A percentile compares a stretch with the other conserved stretches of the same genome.
Conservation (phyloP, 2,797 vertebrate species). For the Lemur catta region DNA sequence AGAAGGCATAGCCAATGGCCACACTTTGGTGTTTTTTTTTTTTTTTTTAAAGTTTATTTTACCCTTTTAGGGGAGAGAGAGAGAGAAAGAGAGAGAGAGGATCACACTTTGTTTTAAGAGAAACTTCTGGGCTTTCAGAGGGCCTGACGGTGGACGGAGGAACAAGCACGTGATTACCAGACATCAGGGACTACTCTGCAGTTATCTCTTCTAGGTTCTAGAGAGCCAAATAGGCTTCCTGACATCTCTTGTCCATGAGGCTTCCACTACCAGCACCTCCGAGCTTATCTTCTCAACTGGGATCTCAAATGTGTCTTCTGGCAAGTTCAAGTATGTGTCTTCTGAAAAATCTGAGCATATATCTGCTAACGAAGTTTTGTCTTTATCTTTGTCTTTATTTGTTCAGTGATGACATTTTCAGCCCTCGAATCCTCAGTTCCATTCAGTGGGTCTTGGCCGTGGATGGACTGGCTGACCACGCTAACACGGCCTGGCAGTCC, state of each 20-base stretch:
- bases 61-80: too few relatives aligned
- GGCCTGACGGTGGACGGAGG: neutral
- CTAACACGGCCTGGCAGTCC: neutral
- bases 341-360: neutral
- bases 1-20: neutral
- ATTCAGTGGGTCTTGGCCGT: neutral
- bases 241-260: rapidly evolving
- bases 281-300: neutral
- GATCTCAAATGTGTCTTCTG: neutral
- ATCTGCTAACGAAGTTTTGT: neutral
- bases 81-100: too few relatives aligned
- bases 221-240: rapidly evolving
- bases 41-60: too few relatives aligned
- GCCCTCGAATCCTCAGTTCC: neutral
- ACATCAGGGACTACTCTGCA: neutral
- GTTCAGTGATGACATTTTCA: neutral
- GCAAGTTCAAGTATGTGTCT: neutral
- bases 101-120: neutral
- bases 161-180: neutral
- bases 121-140: neutral
- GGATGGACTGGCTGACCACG: neutral
- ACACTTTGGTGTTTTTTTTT: too few relatives aligned
- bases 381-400: neutral
- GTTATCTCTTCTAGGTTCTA: neutral
- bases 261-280: neutral